Evolutionary conservation across 2,113 vertebrate genomes (phyloP).

Genomic region (Anseranas semipalmata): DNA sequence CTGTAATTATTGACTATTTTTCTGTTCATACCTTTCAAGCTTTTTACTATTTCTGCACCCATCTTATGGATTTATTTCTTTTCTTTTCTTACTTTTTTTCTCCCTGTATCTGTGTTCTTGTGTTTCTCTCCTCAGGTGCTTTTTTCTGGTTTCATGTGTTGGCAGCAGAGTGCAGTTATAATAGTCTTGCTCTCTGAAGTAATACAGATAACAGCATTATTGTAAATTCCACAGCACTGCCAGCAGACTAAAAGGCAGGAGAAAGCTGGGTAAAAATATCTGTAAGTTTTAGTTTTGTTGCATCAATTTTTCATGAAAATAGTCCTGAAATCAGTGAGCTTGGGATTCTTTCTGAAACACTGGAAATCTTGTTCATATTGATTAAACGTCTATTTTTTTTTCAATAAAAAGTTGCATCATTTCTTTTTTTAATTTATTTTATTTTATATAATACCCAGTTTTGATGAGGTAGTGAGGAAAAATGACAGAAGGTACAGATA

Average conservation of each 20-base stretch:
- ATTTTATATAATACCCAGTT: not conserved
- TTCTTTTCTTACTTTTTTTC: not conserved
- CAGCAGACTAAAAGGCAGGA: conserved; percentile 35
- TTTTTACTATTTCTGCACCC: not conserved
- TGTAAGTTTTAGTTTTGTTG: conserved; percentile 18
- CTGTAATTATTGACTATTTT: not conserved
- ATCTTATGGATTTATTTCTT: not conserved
- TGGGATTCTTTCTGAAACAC: not conserved
- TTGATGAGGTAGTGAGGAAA: not conserved
- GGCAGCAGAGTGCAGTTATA: conserved; percentile 47
- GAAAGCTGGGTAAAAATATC: conserved; percentile 18
- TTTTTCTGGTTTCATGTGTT: conserved; percentile 24
- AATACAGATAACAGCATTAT: conserved; percentile 55
- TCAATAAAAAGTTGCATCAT: not conserved
- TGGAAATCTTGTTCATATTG: not conserved
- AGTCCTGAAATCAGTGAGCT: not conserved
- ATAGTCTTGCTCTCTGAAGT: conserved; percentile 41
- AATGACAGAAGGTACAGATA: not conserved
- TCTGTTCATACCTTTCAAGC: not conserved
- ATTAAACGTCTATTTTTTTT: not conserved
- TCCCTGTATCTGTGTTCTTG: not conserved
- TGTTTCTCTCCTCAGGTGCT: not conserved
- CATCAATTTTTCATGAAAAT: not conserved
- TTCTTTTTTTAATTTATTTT: not conserved
- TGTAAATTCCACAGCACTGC: conserved; percentile 54